Evolutionary conservation across 2,888 invertebrate species (phyloP).

Genomic region (Cephus sareptanus): DNA sequence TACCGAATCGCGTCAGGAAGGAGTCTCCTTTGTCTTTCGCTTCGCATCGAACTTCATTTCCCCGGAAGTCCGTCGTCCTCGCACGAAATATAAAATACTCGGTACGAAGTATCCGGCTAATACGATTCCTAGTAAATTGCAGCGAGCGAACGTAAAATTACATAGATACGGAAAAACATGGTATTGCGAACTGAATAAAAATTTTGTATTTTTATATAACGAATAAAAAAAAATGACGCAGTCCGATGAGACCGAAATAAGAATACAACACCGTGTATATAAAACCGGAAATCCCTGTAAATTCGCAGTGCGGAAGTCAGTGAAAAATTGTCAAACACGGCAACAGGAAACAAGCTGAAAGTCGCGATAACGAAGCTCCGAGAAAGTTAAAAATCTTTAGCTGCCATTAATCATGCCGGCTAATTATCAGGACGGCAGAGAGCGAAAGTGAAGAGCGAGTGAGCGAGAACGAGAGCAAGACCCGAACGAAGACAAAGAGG

Average conservation of each 20-base stretch:
- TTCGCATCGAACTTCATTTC: background rate
- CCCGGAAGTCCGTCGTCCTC: background rate
- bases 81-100: background rate
- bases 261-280: background rate
- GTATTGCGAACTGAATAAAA: background rate
- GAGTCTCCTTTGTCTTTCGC: background rate
- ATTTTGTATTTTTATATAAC: background rate
- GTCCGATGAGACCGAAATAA: too few species aligned
- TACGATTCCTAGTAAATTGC: background rate
- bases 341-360: background rate
- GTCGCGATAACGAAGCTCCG: background rate
- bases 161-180: background rate
- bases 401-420: conserved; percentile 8
- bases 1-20: background rate
- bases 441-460: background rate
- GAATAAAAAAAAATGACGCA: background rate
- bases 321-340: background rate
- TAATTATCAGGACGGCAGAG: background rate
- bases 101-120: background rate
- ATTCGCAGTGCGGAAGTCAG: background rate
- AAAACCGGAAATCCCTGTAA: background rate
- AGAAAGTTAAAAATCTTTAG: conserved; percentile 12
- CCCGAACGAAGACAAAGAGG: background rate
- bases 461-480: background rate
- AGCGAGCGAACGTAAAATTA: background rate